Conservation (phyloP, 2,888 invertebrate genomes). For the Platycheirus rosarum region DNA sequence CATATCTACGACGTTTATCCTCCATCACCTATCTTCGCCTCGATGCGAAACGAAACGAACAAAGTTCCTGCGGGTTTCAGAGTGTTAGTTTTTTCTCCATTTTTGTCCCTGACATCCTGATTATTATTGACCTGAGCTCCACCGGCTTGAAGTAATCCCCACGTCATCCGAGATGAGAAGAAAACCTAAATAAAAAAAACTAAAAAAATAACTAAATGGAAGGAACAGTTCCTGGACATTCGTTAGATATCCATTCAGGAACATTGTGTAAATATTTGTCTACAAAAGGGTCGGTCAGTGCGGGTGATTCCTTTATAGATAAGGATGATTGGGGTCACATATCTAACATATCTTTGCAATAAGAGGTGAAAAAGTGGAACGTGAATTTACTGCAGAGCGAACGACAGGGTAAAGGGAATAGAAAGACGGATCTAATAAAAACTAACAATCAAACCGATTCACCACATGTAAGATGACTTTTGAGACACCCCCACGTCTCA, state of each 20-base stretch:
- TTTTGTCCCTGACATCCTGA: constrained; percentile 58
- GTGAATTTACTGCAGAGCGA: constrained; percentile 21
- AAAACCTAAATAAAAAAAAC: background rate
- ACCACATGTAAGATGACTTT: constrained; percentile 70
- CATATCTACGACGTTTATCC: constrained; percentile 53
- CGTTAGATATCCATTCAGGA: constrained; percentile 72
- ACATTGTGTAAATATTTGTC: constrained; percentile 70
- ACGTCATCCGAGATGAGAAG: constrained; percentile 29
- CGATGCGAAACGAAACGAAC: constrained; percentile 22
- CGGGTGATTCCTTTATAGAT: constrained; percentile 37
- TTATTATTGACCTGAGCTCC: constrained; percentile 70
- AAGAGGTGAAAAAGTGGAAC: constrained; percentile 71
- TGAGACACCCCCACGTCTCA: constrained; percentile 14
- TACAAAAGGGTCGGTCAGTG: constrained; percentile 34
- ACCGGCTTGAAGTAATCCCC: constrained; percentile 67
- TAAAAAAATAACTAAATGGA: constrained; percentile 21
- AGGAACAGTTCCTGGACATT: constrained; percentile 61
- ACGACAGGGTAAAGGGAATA: background rate
- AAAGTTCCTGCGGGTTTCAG: constrained; percentile 41
- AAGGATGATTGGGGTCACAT: constrained; percentile 70
- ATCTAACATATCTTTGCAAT: constrained; percentile 62
- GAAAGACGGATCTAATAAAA: constrained; percentile 63
- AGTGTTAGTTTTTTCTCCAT: constrained; percentile 15
- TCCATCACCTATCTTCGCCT: constrained; percentile 48
- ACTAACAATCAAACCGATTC: constrained; percentile 72